Base-by-base conservation (phyloP, 1,140 invertebrate species). In the Ostrea denselamellosa region DNA sequence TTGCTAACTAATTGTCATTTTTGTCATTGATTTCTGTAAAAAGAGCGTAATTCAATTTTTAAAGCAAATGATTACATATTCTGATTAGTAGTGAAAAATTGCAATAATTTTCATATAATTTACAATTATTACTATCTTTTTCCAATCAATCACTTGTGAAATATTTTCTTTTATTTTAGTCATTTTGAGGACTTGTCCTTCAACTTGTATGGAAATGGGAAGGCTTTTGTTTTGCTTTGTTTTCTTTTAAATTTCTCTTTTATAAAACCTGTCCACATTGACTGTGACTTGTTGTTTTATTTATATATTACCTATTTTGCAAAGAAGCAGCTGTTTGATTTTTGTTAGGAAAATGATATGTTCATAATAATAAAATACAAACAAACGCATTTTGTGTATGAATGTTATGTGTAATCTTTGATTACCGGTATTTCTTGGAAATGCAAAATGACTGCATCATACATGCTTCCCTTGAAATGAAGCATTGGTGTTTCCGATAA, bases 311-410 rank as follows among this genome's bases (percentile, higher is more conserved):
- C 68, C 28, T 77, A 34, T 28, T 25, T 34, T 77, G 68, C 68
- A 77, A 77, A 12, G 28, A 77, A 77, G 68, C 68, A 77, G 68
- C 68, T 77, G 68, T 25, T 34, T 77, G 28, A 34, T 77, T 77
- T 62, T 77, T 77, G 68, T 77, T 77, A 77, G 68, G 22, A 77
- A 25, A 77, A 77, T 34, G 14, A 77, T 77, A 77, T 77, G 68
- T 77, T 77, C 68, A 77, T 77, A 34, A 34, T 28, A 77, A 77
- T 77, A 34, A 77, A 77, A 77, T 8, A n/a, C n/a, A 62, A 17
- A 17, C 14, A 62, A 62, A 62, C 14, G 14, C 14, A 77, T 62
- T 62, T 62, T 62, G 56, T 62, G n/a, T 14, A 17, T 19, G n/a
- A 19, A 3, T 19, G 14, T 19, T 17, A 2, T 19, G 56, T 19